Evolutionary conservation across 2,888 invertebrate genomes (phyloP).

Genomic region (Carabus problematicus): DNA sequence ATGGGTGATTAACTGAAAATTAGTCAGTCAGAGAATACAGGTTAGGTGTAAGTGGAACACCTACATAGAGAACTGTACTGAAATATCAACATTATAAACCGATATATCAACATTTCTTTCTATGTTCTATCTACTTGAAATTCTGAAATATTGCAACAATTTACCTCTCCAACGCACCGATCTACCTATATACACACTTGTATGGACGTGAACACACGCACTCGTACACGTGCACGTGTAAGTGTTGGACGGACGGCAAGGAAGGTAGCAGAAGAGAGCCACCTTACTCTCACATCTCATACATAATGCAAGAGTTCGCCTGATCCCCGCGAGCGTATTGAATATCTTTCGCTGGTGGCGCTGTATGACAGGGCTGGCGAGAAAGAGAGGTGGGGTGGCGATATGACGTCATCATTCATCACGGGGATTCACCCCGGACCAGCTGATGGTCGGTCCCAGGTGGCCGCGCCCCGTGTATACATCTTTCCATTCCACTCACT

Average conservation of each 20-base stretch:
- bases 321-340: conserved; percentile 40
- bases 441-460: conserved; percentile 50
- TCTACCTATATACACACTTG: neutral
- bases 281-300: conserved; percentile 18
- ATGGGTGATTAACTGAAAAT: too few relatives aligned
- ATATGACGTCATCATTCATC: conserved; percentile 43
- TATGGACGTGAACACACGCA: neutral
- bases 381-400: conserved; percentile 6
- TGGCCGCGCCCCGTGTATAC: conserved; percentile 39
- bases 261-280: too few relatives aligned
- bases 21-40: too few relatives aligned
- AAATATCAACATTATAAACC: neutral
- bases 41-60: too few relatives aligned
- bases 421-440: conserved; percentile 44
- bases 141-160: conserved; percentile 11
- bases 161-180: neutral
- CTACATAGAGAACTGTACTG: too few relatives aligned
- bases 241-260: too few relatives aligned
- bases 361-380: conserved; percentile 9
- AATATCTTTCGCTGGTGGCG: conserved; percentile 27
- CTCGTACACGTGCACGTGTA: neutral
- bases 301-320: conserved; percentile 37
- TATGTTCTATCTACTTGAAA: neutral
- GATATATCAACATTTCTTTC: conserved; percentile 4
- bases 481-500: too few relatives aligned